Evolutionary conservation across 2,888 invertebrate species (phyloP).

Genomic region (Scelioninae gen. 1): DNA sequence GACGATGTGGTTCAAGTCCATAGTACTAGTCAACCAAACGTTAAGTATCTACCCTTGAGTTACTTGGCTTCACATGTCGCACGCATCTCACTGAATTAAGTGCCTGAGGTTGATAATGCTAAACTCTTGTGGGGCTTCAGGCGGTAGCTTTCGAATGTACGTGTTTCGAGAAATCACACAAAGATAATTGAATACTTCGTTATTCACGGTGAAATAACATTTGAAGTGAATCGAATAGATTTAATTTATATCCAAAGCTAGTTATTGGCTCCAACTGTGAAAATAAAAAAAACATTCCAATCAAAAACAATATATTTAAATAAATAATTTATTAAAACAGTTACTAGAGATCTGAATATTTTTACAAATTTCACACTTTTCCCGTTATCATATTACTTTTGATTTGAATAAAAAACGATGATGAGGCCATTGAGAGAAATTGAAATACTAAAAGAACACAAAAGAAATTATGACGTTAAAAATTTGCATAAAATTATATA

Average conservation of each 20-base stretch:
- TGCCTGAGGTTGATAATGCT: slow-evolving; percentile 64
- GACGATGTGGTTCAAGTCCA: slow-evolving; percentile 50
- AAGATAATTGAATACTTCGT: slow-evolving; percentile 42
- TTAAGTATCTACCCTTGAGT: slow-evolving; percentile 64
- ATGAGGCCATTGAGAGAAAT: too few species aligned
- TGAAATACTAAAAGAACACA: too few species aligned
- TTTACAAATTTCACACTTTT: too few species aligned
- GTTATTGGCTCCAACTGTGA: background rate
- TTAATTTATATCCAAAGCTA: background rate
- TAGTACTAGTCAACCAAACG: slow-evolving; percentile 59
- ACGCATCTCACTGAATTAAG: slow-evolving; percentile 63
- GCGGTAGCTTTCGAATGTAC: slow-evolving; percentile 23
- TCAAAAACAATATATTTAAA: too few species aligned
- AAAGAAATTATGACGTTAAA: too few species aligned
- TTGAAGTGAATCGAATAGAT: background rate
- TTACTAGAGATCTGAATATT: too few species aligned
- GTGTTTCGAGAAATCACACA: slow-evolving; percentile 29
- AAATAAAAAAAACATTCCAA: too few species aligned
- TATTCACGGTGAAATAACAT: slow-evolving; percentile 27
- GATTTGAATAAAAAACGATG: too few species aligned
- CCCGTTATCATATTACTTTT: too few species aligned
- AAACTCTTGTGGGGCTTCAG: slow-evolving; percentile 65
- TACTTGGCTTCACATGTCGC: slow-evolving; percentile 64
- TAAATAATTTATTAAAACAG: too few species aligned
- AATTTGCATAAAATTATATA: too few species aligned